A percentile compares a stretch with the other conserved stretches of the same genome.
phyloP scores from a whole-genome alignment of 2,888 invertebrate species.

The Caenorhabditis sinica region DNA sequence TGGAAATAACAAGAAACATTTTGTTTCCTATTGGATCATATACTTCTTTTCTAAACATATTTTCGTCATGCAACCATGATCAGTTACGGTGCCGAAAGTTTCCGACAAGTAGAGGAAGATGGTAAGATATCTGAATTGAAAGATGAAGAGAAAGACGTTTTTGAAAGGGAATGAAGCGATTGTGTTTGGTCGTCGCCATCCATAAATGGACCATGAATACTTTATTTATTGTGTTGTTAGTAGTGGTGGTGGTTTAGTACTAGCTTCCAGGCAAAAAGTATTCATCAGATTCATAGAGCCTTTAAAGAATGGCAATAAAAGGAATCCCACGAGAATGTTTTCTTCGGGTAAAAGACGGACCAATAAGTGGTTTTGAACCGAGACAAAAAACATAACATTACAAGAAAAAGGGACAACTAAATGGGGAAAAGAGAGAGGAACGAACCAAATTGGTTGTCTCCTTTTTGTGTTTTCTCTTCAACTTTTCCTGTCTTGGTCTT shows the following conservation, averaged over 20 bases:
- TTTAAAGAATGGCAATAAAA: slow-evolving; percentile 11
- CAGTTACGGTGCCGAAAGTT: not conserved
- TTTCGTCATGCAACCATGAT: no score
- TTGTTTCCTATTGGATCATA: no score
- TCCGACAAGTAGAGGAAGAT: not conserved
- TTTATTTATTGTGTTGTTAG: slow-evolving; percentile 42
- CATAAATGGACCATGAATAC: slow-evolving; percentile 62
- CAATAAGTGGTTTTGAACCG: slow-evolving; percentile 28
- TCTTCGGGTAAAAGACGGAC: not conserved
- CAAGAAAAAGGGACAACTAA: slow-evolving; percentile 27
- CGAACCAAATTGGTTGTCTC: slow-evolving; percentile 56
- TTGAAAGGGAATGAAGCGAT: slow-evolving; percentile 16
- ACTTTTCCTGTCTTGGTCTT: slow-evolving; percentile 38
- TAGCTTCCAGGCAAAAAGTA: slow-evolving; percentile 8
- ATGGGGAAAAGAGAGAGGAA: not conserved
- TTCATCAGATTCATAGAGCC: slow-evolving; percentile 10
- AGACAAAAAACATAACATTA: slow-evolving; percentile 17
- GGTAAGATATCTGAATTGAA: slow-evolving; percentile 1
- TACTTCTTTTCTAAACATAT: no score
- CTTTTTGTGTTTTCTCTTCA: slow-evolving; percentile 48
- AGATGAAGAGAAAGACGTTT: not conserved
- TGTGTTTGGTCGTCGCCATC: slow-evolving; percentile 43
- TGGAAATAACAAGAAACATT: no score
- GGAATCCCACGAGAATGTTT: not conserved
- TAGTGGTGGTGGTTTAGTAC: slow-evolving; percentile 14